phyloP scores from a whole-genome alignment of 2,113 vertebrate genomes.

The Acanthochromis polyacanthus region DNA sequence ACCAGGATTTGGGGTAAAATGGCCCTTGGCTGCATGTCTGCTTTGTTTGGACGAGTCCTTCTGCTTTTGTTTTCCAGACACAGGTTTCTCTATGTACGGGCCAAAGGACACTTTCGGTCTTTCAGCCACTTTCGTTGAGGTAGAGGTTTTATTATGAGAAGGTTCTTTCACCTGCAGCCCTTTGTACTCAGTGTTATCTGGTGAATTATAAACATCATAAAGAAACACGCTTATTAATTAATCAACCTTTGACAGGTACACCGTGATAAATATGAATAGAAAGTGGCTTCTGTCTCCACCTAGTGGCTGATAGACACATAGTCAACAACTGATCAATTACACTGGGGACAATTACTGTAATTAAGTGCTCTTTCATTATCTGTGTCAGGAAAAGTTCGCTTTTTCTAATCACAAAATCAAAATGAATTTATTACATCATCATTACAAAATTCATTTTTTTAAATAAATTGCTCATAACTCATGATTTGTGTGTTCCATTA shows the following conservation, averaged over 20 bases:
- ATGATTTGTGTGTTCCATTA: background rate
- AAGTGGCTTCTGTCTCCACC: slow-evolving; percentile 53
- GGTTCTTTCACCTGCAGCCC: slow-evolving; percentile 25
- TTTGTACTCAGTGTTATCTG: slow-evolving; percentile 57
- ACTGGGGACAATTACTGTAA: background rate
- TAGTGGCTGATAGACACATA: slow-evolving; percentile 49
- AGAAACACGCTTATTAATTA: slow-evolving; percentile 12
- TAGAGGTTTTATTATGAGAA: slow-evolving; percentile 21
- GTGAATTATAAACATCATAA: slow-evolving; percentile 33
- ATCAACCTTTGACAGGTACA: background rate
- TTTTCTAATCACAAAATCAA: no score
- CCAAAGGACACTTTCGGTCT: slow-evolving; percentile 74
- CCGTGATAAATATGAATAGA: slow-evolving; percentile 1
- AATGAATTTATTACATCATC: no score
- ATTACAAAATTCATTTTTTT: background rate
- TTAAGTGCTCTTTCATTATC: background rate
- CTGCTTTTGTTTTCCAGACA: slow-evolving; percentile 37
- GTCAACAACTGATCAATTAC: background rate
- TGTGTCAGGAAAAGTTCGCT: no score
- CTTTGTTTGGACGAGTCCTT: slow-evolving; percentile 46
- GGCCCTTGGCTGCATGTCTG: slow-evolving; percentile 44
- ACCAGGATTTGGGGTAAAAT: slow-evolving; percentile 81
- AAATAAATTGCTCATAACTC: background rate
- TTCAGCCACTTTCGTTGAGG: slow-evolving; percentile 53
- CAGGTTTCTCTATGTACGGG: slow-evolving; percentile 52